Percentiles rank a stretch among this genome's conserved stretches.
phyloP scores from a whole-genome alignment of 2,888 invertebrate species.

The Dusona sp. region DNA sequence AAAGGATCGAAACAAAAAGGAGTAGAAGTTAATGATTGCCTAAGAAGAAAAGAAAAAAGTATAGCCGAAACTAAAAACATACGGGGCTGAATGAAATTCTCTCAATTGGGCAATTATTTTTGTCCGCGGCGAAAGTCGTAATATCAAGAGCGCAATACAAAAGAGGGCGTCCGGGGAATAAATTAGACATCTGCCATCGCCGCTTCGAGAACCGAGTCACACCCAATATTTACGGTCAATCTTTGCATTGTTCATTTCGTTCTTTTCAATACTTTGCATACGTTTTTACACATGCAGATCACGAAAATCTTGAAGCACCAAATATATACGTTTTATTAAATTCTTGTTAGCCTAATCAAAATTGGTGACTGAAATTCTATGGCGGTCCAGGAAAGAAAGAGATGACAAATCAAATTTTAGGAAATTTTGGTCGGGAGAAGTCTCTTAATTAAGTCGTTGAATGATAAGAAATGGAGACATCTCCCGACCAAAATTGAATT shows the following conservation, averaged over 20 bases:
- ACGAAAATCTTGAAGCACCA: background rate
- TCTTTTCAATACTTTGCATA: background rate
- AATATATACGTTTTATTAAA: background rate
- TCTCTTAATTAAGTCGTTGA: too few relatives aligned
- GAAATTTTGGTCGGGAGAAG: too few relatives aligned
- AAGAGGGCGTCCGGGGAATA: slow-evolving; percentile 60
- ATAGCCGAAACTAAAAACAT: slow-evolving; percentile 44
- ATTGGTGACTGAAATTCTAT: slow-evolving; percentile 3
- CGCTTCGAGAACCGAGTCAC: slow-evolving; percentile 73
- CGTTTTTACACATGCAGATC: background rate
- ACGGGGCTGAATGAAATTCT: slow-evolving; percentile 71
- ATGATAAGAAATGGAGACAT: too few relatives aligned
- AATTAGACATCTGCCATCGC: slow-evolving; percentile 74
- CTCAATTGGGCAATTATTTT: slow-evolving; percentile 77
- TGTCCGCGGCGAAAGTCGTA: slow-evolving; percentile 57
- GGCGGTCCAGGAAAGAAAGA: background rate
- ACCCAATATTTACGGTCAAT: slow-evolving; percentile 71
- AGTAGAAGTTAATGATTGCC: slow-evolving; percentile 9
- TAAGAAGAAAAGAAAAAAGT: slow-evolving; percentile 52
- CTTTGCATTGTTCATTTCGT: slow-evolving; percentile 26
- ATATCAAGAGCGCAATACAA: slow-evolving; percentile 52
- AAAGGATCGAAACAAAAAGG: background rate
- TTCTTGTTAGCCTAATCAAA: slow-evolving; percentile 6
- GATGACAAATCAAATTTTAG: too few relatives aligned
- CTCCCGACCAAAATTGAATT: too few relatives aligned